phyloP scores from a whole-genome alignment of 2,113 vertebrate species.

The Columba janthina region DNA sequence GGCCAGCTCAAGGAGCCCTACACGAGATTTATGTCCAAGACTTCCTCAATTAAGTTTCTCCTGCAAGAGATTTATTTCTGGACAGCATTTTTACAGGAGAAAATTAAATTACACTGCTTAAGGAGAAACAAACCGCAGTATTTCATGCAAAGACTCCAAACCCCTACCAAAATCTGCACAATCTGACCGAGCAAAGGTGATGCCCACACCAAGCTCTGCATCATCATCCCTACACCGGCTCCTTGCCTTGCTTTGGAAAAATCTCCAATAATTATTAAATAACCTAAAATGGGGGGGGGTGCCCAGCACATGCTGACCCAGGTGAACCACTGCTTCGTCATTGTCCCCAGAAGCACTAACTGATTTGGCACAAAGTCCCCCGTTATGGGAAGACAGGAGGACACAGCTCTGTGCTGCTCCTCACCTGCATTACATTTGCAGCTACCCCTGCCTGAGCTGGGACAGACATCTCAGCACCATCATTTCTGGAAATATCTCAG shows the following conservation, averaged over 20 bases:
- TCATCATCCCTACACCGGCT: fast-evolving
- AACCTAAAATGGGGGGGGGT: fast-evolving
- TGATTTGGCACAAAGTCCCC: background rate
- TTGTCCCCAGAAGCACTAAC: background rate
- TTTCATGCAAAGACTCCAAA: background rate
- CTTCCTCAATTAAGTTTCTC: background rate
- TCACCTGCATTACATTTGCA: background rate
- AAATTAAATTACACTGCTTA: background rate
- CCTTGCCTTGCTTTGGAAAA: background rate
- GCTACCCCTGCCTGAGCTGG: background rate
- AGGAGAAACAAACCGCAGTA: background rate
- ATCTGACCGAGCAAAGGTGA: fast-evolving
- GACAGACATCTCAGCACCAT: background rate
- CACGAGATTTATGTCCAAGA: background rate
- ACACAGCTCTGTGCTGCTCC: background rate
- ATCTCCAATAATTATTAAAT: background rate
- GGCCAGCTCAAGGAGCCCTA: background rate
- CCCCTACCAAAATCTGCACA: background rate
- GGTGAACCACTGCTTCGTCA: background rate
- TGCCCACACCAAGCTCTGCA: background rate
- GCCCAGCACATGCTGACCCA: background rate
- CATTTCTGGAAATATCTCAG: background rate
- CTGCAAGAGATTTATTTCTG: background rate
- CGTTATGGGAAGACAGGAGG: fast-evolving
- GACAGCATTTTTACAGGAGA: background rate